Conservation (phyloP, 1,140 invertebrate species). For the Semibalanus balanoides region DNA sequence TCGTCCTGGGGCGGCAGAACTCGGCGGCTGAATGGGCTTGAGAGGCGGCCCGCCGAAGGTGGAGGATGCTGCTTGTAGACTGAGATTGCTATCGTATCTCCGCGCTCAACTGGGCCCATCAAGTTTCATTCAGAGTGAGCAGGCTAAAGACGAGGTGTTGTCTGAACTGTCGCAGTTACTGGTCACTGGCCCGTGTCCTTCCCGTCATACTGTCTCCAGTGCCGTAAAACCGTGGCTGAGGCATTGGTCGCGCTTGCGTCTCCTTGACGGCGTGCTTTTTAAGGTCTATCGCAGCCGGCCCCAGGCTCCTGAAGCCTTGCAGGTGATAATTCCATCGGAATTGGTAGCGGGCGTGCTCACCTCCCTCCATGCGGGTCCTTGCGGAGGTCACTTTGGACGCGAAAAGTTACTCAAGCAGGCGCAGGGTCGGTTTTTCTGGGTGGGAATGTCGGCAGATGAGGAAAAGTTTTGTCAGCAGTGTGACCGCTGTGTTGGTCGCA, state of each 20-base stretch:
- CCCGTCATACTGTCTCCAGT: neutral
- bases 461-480: neutral
- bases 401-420: neutral
- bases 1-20: neutral
- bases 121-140: neutral
- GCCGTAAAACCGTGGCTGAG: neutral
- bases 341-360: neutral
- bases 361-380: neutral
- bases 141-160: neutral
- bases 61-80: neutral
- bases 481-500: neutral
- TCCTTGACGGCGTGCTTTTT: neutral
- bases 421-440: neutral
- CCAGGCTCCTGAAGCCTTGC: neutral
- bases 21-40: neutral
- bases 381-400: neutral
- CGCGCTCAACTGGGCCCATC: neutral
- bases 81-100: neutral
- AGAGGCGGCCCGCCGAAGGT: neutral
- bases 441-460: neutral
- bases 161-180: neutral
- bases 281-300: neutral
- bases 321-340: neutral
- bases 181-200: neutral
- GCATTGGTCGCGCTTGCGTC: neutral